Conservation (phyloP, 2,888 invertebrate genomes). For the Trachelus stipa region DNA sequence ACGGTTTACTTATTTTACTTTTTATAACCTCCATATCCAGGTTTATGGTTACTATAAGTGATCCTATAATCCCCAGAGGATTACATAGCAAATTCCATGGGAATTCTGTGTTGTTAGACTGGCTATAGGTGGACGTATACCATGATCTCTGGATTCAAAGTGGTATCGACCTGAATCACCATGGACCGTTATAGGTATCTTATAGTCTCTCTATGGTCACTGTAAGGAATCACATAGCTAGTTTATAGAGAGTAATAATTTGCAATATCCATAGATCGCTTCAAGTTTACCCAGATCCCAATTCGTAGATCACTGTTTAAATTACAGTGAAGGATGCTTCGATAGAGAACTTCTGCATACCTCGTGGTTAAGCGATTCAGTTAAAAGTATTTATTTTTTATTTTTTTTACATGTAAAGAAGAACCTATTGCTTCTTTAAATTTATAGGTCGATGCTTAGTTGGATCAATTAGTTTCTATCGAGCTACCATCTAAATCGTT, state of each 20-base stretch:
- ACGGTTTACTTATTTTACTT: not conserved
- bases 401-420: not conserved
- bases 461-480: not conserved
- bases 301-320: not conserved
- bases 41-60: not conserved
- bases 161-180: not conserved
- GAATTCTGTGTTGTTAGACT: not conserved
- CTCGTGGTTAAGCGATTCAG: not conserved
- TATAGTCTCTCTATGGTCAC: not conserved
- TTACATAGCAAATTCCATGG: not conserved
- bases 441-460: not conserved
- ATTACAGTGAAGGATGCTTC: not conserved
- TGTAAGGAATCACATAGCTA: not conserved
- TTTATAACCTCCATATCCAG: not conserved
- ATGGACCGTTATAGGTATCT: not conserved
- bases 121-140: not conserved
- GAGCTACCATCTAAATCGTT: not conserved
- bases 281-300: not conserved
- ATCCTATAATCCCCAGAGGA: not conserved
- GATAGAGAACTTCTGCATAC: not conserved
- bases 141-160: not conserved
- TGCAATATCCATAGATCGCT: not conserved
- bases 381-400: not conserved
- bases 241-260: not conserved
- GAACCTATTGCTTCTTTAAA: not conserved